Evolutionary conservation across 2,113 vertebrate species (phyloP).

Genomic region (Hoplias malabaricus): DNA sequence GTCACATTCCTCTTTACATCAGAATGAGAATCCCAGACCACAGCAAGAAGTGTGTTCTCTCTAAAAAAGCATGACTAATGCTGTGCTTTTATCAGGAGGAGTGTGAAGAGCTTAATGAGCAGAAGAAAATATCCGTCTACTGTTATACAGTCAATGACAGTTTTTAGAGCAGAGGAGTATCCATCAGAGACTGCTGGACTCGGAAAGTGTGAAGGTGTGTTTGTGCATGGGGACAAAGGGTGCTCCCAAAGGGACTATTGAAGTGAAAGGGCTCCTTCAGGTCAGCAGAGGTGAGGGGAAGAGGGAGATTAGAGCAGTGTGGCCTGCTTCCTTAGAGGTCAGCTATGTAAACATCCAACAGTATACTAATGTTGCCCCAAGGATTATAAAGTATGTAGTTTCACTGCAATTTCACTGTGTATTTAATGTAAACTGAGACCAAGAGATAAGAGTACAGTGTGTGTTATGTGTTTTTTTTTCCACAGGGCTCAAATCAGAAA

Average conservation of each 20-base stretch:
- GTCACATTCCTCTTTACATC: not conserved
- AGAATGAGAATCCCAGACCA: slow-evolving; percentile 11
- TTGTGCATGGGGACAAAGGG: not conserved
- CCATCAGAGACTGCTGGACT: slow-evolving; percentile 57
- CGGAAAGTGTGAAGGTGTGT: slow-evolving; percentile 3
- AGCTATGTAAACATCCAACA: not conserved
- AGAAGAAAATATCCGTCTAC: slow-evolving; percentile 65
- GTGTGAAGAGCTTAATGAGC: slow-evolving; percentile 66
- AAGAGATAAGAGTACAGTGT: not conserved
- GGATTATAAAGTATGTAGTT: not conserved
- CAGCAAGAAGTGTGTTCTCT: not conserved
- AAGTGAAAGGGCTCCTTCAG: not conserved
- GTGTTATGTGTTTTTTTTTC: not conserved
- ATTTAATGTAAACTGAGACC: not conserved
- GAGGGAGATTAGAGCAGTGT: not conserved
- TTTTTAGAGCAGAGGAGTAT: slow-evolving; percentile 59
- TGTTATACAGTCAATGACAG: slow-evolving; percentile 65
- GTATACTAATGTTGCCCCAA: not conserved
- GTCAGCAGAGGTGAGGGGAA: not conserved
- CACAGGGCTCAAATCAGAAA: not conserved
- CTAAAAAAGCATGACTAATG: slow-evolving; percentile 9
- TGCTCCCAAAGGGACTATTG: slow-evolving; percentile 8
- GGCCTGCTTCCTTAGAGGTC: not conserved
- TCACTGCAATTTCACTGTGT: not conserved
- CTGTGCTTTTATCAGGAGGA: slow-evolving; percentile 36